These are phyloP conservation scores for Papilio protenor DNA, from an alignment of 2,888 invertebrate genomes.

Conservation along the genomic window DNA sequence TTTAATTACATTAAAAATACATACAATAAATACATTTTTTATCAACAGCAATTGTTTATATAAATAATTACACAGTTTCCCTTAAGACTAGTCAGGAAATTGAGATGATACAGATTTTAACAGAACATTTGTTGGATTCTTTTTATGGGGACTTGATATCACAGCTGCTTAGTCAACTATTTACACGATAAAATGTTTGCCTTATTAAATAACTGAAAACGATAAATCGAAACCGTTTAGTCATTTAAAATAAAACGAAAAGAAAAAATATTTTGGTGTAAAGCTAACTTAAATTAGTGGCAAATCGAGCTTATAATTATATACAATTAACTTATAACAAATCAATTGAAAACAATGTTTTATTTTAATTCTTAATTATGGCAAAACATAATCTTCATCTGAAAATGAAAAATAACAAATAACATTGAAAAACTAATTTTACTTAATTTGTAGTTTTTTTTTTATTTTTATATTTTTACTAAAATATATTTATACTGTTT, in stretches of 20 bases:
- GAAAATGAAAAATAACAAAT: slow-evolving; percentile 18
- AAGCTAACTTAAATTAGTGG: slow-evolving; percentile 80
- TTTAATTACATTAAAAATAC: slow-evolving; percentile 62
- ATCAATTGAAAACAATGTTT: slow-evolving; percentile 22
- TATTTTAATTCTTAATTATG: slow-evolving; percentile 11
- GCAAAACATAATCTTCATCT: slow-evolving; percentile 8
- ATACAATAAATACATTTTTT: slow-evolving; percentile 62
- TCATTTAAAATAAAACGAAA: slow-evolving; percentile 54
- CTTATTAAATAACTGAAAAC: slow-evolving; percentile 25
- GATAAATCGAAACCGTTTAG: slow-evolving; percentile 57
- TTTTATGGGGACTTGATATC: slow-evolving; percentile 72
- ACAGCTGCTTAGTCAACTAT: slow-evolving; percentile 79
- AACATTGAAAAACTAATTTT: slow-evolving; percentile 1
- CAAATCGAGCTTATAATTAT: slow-evolving; percentile 59
- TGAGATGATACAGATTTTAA: slow-evolving; percentile 52
- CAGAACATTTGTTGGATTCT: slow-evolving; percentile 57
- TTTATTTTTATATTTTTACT: slow-evolving; percentile 10
- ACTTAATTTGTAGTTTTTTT: slow-evolving; percentile 1
- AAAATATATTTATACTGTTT: neutral
- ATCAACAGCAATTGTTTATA: slow-evolving; percentile 56
- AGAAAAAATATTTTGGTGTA: slow-evolving; percentile 79
- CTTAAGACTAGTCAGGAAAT: slow-evolving; percentile 78
- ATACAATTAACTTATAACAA: slow-evolving; percentile 56
- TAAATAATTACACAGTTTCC: slow-evolving; percentile 60
- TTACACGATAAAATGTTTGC: slow-evolving; percentile 59